Conservation (phyloP, 2,113 vertebrate species). For the Hippocampus zosterae region DNA sequence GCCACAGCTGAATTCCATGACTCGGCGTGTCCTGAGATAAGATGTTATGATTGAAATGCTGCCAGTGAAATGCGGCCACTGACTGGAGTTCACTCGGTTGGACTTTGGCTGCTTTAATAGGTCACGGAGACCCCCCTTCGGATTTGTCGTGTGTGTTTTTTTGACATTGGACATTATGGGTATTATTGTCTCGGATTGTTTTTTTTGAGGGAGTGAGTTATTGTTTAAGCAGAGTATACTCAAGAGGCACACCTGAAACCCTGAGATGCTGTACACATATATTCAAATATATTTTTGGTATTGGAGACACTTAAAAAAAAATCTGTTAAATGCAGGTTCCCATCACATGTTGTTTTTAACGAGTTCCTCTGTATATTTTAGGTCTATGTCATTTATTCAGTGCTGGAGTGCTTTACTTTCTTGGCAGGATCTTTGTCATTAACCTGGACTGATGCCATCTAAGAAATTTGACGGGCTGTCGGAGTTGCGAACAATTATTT, state of each 20-base stretch:
- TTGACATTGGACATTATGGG: constrained; percentile 9
- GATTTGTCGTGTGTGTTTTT: constrained; percentile 10
- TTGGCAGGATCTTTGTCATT: constrained; percentile 8
- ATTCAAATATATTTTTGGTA: constrained; percentile 39
- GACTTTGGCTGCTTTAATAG: constrained; percentile 23
- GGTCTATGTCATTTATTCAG: constrained; percentile 8
- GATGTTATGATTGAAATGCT: constrained; percentile 64
- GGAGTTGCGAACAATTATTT: background rate
- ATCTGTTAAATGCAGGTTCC: background rate
- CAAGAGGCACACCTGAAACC: constrained; percentile 33
- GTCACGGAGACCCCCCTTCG: background rate
- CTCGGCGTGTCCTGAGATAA: constrained; percentile 60
- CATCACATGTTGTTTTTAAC: background rate
- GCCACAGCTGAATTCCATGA: constrained; percentile 64
- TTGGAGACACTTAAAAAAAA: background rate
- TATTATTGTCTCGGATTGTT: constrained; percentile 29
- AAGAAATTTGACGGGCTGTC: background rate
- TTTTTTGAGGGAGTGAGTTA: constrained; percentile 35
- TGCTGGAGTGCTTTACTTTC: background rate
- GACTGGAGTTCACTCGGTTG: constrained; percentile 49
- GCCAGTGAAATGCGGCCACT: constrained; percentile 58
- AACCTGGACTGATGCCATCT: background rate
- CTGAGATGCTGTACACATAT: constrained; percentile 25
- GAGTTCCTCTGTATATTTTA: background rate
- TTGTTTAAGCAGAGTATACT: constrained; percentile 26